Conservation (phyloP, 2,888 invertebrate genomes). For the Aleiodes alternator region DNA sequence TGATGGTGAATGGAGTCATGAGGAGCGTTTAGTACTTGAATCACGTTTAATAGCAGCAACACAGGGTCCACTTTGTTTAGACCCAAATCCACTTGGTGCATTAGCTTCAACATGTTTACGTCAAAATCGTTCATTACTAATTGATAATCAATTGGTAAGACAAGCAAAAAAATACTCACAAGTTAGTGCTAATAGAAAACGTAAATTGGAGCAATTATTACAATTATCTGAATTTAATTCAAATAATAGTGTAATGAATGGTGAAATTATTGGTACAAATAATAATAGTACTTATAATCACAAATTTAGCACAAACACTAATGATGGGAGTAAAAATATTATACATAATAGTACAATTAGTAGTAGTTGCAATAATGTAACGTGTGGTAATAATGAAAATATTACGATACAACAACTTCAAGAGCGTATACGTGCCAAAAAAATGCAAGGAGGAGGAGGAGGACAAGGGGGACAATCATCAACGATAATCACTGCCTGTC, state of each 20-base stretch:
- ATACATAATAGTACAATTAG: neutral
- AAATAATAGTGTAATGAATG: neutral
- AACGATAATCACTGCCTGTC: conserved; percentile 68
- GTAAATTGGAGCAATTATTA: conserved; percentile 90
- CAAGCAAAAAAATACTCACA: conserved; percentile 88
- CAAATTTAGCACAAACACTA: neutral
- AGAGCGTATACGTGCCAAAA: conserved; percentile 71
- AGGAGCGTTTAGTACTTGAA: conserved; percentile 87
- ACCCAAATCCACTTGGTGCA: conserved; percentile 90
- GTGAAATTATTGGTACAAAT: conserved; percentile 2
- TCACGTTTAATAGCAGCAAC: conserved; percentile 91
- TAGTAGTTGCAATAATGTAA: neutral
- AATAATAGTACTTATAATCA: neutral
- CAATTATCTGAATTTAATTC: conserved; percentile 76
- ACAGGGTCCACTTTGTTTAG: conserved; percentile 91
- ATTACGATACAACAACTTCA: conserved; percentile 84
- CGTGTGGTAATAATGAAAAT: conserved; percentile 76
- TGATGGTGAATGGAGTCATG: conserved; percentile 81
- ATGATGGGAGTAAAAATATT: neutral
- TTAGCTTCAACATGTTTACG: conserved; percentile 85
- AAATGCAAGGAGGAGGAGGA: conserved; percentile 48
- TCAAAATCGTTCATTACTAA: conserved; percentile 84
- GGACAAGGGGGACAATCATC: conserved; percentile 6
- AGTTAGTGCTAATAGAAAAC: conserved; percentile 89
- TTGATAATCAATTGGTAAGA: conserved; percentile 84